These are phyloP conservation scores for Porites lobata DNA, from an alignment of 92 coral and sea anemone species.

Conservation along the genomic window DNA sequence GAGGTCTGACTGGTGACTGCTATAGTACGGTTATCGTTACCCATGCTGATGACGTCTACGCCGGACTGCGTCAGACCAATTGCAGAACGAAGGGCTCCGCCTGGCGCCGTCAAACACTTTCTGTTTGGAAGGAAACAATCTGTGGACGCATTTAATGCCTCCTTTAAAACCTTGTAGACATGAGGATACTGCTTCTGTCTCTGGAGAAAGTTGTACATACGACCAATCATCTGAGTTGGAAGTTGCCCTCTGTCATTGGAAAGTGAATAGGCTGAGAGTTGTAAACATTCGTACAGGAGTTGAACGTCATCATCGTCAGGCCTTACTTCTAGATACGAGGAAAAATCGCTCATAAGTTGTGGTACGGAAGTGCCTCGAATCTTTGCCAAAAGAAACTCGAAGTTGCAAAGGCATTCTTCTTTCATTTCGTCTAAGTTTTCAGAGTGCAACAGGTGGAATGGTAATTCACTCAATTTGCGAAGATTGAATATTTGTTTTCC, in stretches of 20 bases:
- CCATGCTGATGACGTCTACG: conserved; percentile 82
- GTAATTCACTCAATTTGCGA: conserved; percentile 93
- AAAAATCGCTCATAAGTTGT: conserved; percentile 80
- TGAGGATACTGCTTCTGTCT: conserved; percentile 78
- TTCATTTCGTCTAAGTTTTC: conserved; percentile 74
- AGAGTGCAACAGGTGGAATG: conserved; percentile 86
- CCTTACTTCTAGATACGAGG: conserved; percentile 70
- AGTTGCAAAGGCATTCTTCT: conserved; percentile 88
- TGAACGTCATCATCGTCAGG: conserved; percentile 90
- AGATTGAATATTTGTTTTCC: conserved; percentile 85
- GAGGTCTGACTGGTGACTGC: conserved; percentile 70
- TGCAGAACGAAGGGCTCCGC: conserved; percentile 92
- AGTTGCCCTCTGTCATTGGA: conserved; percentile 87
- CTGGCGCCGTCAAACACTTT: conserved; percentile 96
- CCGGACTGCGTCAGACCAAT: conserved; percentile 75
- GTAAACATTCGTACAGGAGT: conserved; percentile 86
- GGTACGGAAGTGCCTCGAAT: conserved; percentile 84
- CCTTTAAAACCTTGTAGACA: conserved; percentile 81
- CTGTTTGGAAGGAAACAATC: conserved; percentile 92
- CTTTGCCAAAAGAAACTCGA: conserved; percentile 91
- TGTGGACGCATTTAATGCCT: conserved; percentile 76
- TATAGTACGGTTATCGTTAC: conserved; percentile 83
- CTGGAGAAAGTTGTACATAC: conserved; percentile 89
- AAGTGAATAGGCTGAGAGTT: conserved; percentile 84
- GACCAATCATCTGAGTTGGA: conserved; percentile 93